Conservation (phyloP, 1,140 invertebrate genomes). For the Elymnias hypermnestra region DNA sequence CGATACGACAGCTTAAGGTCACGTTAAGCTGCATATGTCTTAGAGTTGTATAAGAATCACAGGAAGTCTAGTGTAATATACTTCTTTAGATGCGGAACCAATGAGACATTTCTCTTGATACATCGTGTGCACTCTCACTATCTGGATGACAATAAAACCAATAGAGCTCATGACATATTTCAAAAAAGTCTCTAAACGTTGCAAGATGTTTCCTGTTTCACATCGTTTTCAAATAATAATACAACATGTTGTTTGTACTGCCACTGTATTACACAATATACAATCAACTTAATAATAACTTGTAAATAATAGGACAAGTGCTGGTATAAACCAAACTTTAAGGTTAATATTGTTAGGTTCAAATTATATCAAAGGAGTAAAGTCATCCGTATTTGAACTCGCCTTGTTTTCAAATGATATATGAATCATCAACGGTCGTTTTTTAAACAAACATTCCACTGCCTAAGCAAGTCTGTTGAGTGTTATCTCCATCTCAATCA, state of each 20-base stretch:
- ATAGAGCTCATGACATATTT: too few relatives aligned
- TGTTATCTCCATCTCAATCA: conserved; percentile 11
- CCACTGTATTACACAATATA: neutral
- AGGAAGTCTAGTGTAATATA: too few relatives aligned
- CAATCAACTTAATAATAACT: neutral
- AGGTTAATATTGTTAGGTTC: neutral
- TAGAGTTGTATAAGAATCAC: too few relatives aligned
- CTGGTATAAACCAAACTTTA: neutral
- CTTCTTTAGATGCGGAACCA: too few relatives aligned
- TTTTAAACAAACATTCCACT: conserved; percentile 25
- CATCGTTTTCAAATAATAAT: neutral
- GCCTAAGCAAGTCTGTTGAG: too few relatives aligned
- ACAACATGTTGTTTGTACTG: neutral
- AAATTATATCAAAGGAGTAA: neutral
- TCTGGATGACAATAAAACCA: too few relatives aligned
- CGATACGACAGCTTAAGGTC: too few relatives aligned
- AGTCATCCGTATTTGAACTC: neutral
- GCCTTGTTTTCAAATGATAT: neutral
- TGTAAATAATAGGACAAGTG: neutral
- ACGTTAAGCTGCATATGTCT: too few relatives aligned
- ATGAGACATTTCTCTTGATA: too few relatives aligned
- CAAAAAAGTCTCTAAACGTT: neutral
- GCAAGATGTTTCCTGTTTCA: neutral
- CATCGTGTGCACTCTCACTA: too few relatives aligned
- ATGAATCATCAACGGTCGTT: conserved; percentile 34